These are phyloP conservation scores for Teleopsis dalmanni DNA, from an alignment of 1,140 invertebrate species.

Conservation along the genomic window DNA sequence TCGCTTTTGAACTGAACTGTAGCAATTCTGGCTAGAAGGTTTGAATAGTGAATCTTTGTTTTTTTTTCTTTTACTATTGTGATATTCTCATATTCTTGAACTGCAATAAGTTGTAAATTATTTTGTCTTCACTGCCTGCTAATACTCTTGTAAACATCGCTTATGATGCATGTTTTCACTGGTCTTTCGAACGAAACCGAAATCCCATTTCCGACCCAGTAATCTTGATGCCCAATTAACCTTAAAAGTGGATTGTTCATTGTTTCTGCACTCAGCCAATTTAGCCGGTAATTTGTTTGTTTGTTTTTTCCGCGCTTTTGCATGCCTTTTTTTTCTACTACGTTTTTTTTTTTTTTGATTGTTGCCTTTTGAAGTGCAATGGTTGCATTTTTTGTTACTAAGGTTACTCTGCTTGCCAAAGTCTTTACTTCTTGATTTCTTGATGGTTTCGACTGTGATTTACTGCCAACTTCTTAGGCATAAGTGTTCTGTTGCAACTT, in stretches of 20 bases:
- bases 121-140: too few relatives aligned
- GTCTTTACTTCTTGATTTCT: neutral
- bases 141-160: too few relatives aligned
- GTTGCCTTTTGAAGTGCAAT: neutral
- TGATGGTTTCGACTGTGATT: slow-evolving; percentile 8
- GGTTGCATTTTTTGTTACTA: neutral
- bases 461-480: slow-evolving; percentile 36
- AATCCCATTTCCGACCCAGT: slow-evolving; percentile 42
- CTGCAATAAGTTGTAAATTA: too few relatives aligned
- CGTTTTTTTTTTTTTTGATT: neutral
- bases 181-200: slow-evolving; percentile 10
- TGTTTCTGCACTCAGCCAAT: too few relatives aligned
- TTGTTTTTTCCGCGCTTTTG: neutral
- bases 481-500: slow-evolving; percentile 36
- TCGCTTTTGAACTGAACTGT: too few relatives aligned
- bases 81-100: too few relatives aligned
- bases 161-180: too few relatives aligned
- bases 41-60: too few relatives aligned
- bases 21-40: too few relatives aligned
- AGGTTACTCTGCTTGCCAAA: neutral
- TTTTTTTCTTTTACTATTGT: too few relatives aligned
- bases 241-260: slow-evolving; percentile 41
- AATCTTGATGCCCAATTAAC: slow-evolving; percentile 45
- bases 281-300: slow-evolving; percentile 25
- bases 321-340: neutral